Evolutionary conservation across 2,888 invertebrate genomes (phyloP), one percentile per base, ranked within the genome.

Genomic region (Metellina segmentata): DNA sequence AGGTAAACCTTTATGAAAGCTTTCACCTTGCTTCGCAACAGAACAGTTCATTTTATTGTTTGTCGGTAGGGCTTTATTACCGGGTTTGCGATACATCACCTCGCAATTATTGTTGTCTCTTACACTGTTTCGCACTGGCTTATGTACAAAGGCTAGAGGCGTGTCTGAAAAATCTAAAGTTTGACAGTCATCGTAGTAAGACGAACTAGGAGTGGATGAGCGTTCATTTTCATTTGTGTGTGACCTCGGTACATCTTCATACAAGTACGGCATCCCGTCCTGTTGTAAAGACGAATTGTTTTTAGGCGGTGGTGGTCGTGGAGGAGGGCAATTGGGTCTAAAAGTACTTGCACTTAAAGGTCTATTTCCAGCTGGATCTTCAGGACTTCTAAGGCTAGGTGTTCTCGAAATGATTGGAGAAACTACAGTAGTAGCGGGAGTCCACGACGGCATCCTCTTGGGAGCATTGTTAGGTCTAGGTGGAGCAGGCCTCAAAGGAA

Each of bases 321-420:
- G 95, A 16, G 96, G 95, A 0, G 95, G 95, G 4, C 94, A 93
- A 16, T 88, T 97, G 0, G 97, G 97, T 70, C 98, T 75, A 97
- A 97, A 97, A 0, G 97, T 97, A 0, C 97, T 96, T 7, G 97
- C 96, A 92, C 98, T 98, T 48, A 97, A 96, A 0, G 98, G 98
- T 83, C 98, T 95, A 19, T 19, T 52, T 81, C 88, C 81, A 72
- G 48, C 51, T 51, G 69, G 69, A 16, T 5, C 82, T 77, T 88
- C 88, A n/a, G 86, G 86, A 34, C 71, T 87, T 85, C 92, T 71
- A 13, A 91, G 77, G 51, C 90, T 93, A 6, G 90, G 61, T 48
- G 90, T 81, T 20, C 88, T 53, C 8, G 71, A 13, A 71, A 91
- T n/a, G 16, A 49, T 81, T 13, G 90, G 53, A 51, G 85, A 20